phyloP scores from a whole-genome alignment of 2,113 vertebrate species.

The Merops nubicus region DNA sequence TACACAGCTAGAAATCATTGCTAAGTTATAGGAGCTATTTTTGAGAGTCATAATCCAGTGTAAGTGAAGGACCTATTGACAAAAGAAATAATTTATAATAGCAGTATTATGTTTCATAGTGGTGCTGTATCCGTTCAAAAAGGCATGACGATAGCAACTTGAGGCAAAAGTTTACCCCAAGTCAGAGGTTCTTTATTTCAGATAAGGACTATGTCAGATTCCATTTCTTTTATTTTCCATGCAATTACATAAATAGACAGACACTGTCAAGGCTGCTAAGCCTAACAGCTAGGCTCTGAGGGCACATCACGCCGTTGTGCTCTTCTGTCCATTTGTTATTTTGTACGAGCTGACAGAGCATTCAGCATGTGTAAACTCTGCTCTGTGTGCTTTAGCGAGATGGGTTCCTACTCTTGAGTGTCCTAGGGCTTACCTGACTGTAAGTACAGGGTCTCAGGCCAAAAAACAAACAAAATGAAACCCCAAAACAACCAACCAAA shows the following conservation, averaged over 20 bases:
- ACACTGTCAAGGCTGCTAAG: slow-evolving; percentile 59
- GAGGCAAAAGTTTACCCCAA: slow-evolving; percentile 46
- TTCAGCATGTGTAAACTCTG: slow-evolving; percentile 39
- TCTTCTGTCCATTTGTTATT: slow-evolving; percentile 39
- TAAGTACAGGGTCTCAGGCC: background rate
- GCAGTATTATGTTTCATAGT: background rate
- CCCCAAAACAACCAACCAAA: background rate
- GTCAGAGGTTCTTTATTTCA: slow-evolving; percentile 49
- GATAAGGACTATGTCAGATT: slow-evolving; percentile 51
- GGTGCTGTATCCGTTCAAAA: slow-evolving; percentile 21
- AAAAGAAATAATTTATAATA: slow-evolving; percentile 10
- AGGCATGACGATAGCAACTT: slow-evolving; percentile 47
- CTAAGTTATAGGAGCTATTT: background rate
- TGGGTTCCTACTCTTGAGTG: background rate
- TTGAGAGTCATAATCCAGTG: slow-evolving; percentile 19
- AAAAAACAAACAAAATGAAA: background rate
- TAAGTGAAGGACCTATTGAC: background rate
- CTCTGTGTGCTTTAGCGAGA: background rate
- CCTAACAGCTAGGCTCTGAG: slow-evolving; percentile 40
- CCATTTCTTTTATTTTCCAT: slow-evolving; percentile 44
- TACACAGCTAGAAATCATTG: background rate
- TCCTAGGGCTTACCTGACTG: slow-evolving; percentile 16
- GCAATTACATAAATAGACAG: slow-evolving; percentile 65
- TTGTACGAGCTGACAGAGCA: slow-evolving; percentile 45
- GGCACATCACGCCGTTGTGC: slow-evolving; percentile 14